phyloP scores from a whole-genome alignment of 2,888 invertebrate genomes.

The Drosophila meridionalis region DNA sequence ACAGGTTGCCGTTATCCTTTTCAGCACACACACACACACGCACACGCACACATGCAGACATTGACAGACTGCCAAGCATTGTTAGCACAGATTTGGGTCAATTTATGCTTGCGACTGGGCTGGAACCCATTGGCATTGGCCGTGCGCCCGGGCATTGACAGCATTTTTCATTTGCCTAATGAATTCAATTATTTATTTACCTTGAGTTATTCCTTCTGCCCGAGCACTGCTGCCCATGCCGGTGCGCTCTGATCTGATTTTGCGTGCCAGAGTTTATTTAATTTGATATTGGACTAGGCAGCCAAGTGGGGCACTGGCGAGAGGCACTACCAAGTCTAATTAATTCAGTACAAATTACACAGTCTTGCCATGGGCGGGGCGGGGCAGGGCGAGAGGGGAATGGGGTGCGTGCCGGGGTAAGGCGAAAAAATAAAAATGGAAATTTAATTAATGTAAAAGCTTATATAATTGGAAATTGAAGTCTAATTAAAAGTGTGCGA shows the following conservation, averaged over 20 bases:
- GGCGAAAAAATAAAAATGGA: slow-evolving; percentile 70
- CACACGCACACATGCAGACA: slow-evolving; percentile 25
- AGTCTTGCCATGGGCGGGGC: slow-evolving; percentile 24
- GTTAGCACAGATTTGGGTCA: slow-evolving; percentile 75
- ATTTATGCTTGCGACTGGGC: slow-evolving; percentile 51
- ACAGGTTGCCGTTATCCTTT: slow-evolving; percentile 68
- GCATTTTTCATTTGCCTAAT: slow-evolving; percentile 83
- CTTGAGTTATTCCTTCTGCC: slow-evolving; percentile 67
- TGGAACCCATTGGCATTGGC: slow-evolving; percentile 34
- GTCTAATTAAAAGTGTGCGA: slow-evolving; percentile 74
- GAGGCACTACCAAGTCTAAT: slow-evolving; percentile 63
- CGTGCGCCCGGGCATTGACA: slow-evolving; percentile 65
- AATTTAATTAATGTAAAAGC: slow-evolving; percentile 82
- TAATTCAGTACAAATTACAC: slow-evolving; percentile 77
- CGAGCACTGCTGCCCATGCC: slow-evolving; percentile 9
- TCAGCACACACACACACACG: slow-evolving; percentile 12
- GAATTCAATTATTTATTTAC: slow-evolving; percentile 84
- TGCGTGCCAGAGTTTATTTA: slow-evolving; percentile 58
- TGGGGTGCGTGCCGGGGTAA: background rate
- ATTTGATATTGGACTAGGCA: slow-evolving; percentile 40
- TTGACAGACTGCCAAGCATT: slow-evolving; percentile 56
- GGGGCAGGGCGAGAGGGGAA: background rate
- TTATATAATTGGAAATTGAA: slow-evolving; percentile 70
- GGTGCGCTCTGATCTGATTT: slow-evolving; percentile 61
- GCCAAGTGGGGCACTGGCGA: background rate